Conservation (phyloP, 2,113 vertebrate genomes). For the Cettia cetti region DNA sequence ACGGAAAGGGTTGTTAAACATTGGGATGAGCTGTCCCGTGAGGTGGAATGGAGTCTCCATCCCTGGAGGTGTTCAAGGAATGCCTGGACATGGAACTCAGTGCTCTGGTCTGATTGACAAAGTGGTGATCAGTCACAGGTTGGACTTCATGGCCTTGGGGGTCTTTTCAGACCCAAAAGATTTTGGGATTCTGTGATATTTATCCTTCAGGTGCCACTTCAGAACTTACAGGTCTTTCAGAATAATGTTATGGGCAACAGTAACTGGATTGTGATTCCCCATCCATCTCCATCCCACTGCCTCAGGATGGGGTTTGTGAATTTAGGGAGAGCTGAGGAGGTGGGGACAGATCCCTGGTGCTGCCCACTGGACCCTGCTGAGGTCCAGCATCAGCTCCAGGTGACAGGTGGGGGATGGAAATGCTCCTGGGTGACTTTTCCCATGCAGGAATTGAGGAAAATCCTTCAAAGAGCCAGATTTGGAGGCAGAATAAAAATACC, state of each 20-base stretch:
- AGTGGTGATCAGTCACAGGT: not conserved
- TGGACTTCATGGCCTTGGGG: not conserved
- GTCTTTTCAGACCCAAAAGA: not conserved
- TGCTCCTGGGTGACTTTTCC: not conserved
- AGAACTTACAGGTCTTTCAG: not conserved
- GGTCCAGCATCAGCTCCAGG: not conserved
- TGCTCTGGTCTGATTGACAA: not conserved
- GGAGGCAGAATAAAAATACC: not conserved
- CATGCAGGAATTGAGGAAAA: not conserved
- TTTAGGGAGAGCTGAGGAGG: not conserved
- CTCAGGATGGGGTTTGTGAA: fast-evolving
- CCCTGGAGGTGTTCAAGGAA: not conserved
- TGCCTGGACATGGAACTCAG: not conserved
- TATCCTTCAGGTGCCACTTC: not conserved
- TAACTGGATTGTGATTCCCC: fast-evolving
- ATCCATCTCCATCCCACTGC: fast-evolving
- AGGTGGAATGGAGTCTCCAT: not conserved
- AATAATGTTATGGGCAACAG: not conserved
- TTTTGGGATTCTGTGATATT: not conserved
- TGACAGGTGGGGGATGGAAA: not conserved
- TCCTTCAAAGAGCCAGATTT: not conserved
- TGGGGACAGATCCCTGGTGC: fast-evolving
- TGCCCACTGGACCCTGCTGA: fast-evolving
- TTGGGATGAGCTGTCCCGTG: not conserved
- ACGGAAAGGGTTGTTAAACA: not conserved